Evolutionary conservation across 2,888 invertebrate species (phyloP).

Genomic region (Spatulosminthurus flaviceps): DNA sequence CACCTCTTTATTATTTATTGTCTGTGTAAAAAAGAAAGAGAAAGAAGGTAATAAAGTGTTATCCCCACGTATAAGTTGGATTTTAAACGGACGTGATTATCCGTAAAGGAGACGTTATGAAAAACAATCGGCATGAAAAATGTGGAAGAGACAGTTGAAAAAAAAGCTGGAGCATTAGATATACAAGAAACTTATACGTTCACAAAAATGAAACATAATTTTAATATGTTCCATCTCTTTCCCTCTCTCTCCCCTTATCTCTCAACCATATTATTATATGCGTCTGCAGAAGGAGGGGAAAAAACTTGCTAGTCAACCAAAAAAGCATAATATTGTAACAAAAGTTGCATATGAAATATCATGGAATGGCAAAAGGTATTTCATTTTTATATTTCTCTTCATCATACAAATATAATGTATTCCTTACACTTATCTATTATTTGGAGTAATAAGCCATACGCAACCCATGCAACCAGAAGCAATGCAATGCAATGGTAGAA

Average conservation of each 20-base stretch:
- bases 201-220: conserved; percentile 22
- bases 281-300: not conserved
- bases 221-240: conserved; percentile 21
- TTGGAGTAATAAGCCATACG: not conserved
- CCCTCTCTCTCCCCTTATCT: not conserved
- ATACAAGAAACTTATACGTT: not conserved
- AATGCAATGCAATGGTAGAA: no score
- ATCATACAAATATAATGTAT: not conserved
- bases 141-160: conserved; percentile 35
- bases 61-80: conserved; percentile 1
- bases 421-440: not conserved
- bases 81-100: not conserved
- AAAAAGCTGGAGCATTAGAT: conserved; percentile 21
- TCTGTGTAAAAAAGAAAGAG: conserved; percentile 1
- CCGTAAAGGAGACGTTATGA: not conserved
- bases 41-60: conserved; percentile 22
- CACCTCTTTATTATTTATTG: conserved; percentile 6
- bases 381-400: not conserved
- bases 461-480: not conserved
- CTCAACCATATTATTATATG: conserved; percentile 35
- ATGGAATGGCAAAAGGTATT: conserved; percentile 5
- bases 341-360: not conserved
- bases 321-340: not conserved
- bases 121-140: conserved; percentile 1
- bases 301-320: conserved; percentile 41